A percentile compares a stretch with the other conserved stretches of the same genome.
phyloP scores from a whole-genome alignment of 2,113 vertebrate genomes.

The Rhea americana region DNA sequence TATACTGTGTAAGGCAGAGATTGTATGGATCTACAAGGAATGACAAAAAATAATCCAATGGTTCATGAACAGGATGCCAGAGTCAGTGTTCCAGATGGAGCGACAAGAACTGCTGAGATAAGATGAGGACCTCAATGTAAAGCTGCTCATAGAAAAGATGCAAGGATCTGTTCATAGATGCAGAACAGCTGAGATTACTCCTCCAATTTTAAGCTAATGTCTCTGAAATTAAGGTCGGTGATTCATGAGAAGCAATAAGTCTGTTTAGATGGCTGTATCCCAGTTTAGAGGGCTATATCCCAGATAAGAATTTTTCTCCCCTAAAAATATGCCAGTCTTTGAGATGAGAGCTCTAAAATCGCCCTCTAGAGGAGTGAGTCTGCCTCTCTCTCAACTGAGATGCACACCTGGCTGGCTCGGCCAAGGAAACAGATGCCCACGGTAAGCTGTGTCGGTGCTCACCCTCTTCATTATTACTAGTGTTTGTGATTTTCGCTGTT shows the following conservation, averaged over 20 bases:
- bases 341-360: not conserved
- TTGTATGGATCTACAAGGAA: not conserved
- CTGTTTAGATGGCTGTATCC: fast-evolving
- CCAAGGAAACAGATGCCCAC: fast-evolving
- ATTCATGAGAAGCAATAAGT: not conserved
- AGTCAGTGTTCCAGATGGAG: not conserved
- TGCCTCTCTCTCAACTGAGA: fast-evolving
- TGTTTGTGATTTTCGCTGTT: not conserved
- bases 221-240: not conserved
- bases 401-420: not conserved
- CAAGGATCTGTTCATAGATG: not conserved
- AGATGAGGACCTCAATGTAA: not conserved
- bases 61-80: fast-evolving
- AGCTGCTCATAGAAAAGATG: not conserved
- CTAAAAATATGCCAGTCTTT: not conserved
- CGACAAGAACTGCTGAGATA: not conserved
- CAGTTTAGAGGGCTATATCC: fast-evolving
- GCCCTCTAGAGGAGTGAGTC: not conserved
- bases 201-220: fast-evolving
- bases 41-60: not conserved
- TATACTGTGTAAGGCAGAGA: not conserved
- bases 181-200: not conserved
- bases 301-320: not conserved
- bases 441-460: not conserved
- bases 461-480: fast-evolving